phyloP scores from a whole-genome alignment of 53 echinoderm and acorn worm species.

The Echinometra lucunter region DNA sequence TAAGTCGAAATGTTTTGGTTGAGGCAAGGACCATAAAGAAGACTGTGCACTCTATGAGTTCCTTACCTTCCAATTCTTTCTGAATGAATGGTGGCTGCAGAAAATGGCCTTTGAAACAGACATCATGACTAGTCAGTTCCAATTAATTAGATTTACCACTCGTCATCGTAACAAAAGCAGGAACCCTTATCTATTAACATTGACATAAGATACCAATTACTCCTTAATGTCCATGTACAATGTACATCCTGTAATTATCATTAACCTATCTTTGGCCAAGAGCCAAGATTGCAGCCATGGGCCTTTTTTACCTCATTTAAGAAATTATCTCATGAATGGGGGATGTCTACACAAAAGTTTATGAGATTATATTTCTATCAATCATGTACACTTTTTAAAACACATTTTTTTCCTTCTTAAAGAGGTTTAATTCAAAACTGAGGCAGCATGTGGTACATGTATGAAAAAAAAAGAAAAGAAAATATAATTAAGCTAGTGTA shows the following conservation, averaged over 20 bases:
- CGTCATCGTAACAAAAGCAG: not conserved
- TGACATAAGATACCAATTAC: conserved; percentile 19
- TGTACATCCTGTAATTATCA: not conserved
- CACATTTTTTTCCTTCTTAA: not conserved
- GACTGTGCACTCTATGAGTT: not conserved
- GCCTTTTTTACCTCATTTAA: not conserved
- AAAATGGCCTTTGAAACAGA: not conserved
- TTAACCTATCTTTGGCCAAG: not conserved
- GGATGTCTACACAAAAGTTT: not conserved
- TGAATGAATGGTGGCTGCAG: not conserved
- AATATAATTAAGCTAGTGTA: not conserved
- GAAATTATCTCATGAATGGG: conserved; percentile 12
- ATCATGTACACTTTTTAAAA: not conserved
- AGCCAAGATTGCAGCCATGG: not conserved
- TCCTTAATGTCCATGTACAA: not conserved
- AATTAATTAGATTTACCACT: conserved; percentile 25
- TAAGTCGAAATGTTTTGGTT: too few relatives aligned
- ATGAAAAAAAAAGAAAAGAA: not conserved
- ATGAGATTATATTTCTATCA: not conserved
- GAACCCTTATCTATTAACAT: conserved; percentile 30
- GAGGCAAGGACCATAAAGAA: not conserved
- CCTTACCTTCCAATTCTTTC: not conserved
- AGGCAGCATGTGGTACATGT: not conserved
- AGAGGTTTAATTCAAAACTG: not conserved
- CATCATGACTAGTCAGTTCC: conserved; percentile 6